These are phyloP conservation scores for Uropsilus gracilis DNA, from an alignment of 2,113 vertebrate species.

Conservation along the genomic window DNA sequence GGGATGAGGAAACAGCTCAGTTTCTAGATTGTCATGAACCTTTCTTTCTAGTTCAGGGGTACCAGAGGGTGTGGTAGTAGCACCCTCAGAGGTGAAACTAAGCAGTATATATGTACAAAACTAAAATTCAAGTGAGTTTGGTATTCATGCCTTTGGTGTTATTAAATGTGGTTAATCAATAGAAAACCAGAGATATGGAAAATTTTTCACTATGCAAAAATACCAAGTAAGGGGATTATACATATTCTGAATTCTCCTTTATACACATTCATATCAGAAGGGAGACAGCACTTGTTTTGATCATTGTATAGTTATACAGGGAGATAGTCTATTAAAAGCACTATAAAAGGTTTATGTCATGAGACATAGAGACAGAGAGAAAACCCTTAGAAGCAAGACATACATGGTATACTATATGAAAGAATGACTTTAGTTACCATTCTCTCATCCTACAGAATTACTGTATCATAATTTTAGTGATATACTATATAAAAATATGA, in stretches of 20 bases:
- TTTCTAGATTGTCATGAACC: background rate
- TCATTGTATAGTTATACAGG: background rate
- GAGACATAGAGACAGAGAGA: too few species aligned
- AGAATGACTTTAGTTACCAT: background rate
- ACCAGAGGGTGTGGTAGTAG: rapidly evolving
- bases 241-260: background rate
- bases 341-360: background rate
- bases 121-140: background rate
- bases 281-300: background rate
- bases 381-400: background rate
- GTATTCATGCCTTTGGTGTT: background rate
- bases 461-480: background rate
- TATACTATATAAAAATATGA: too few species aligned
- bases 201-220: background rate
- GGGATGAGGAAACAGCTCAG: rapidly evolving
- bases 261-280: background rate
- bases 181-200: slow-evolving; percentile 1
- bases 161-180: background rate
- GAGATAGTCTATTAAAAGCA: background rate
- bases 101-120: background rate
- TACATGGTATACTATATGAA: background rate
- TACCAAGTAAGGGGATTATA: background rate
- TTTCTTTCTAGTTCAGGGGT: background rate
- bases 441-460: background rate
- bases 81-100: too few species aligned